These are phyloP conservation scores for Micrasema longulum DNA, from an alignment of 1,140 invertebrate species.

Conservation along the genomic window DNA sequence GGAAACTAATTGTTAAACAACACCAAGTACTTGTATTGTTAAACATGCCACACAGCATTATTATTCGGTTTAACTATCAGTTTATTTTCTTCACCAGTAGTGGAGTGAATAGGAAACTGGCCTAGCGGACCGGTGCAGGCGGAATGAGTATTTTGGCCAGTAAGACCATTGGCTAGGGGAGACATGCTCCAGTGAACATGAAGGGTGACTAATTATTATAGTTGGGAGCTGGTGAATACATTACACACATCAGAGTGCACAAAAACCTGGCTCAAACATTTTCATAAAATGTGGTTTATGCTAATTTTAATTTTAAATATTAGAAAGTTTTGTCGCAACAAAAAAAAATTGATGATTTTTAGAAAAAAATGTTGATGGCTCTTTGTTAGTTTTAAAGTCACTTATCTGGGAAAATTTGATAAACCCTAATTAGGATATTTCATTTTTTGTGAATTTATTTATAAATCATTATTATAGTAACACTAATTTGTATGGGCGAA, in stretches of 20 bases:
- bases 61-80: slow-evolving; percentile 1
- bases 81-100: slow-evolving; percentile 1
- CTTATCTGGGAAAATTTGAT: no score
- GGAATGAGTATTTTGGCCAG: slow-evolving; percentile 51
- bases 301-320: no score
- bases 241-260: slow-evolving; percentile 56
- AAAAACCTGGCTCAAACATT: background rate
- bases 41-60: background rate
- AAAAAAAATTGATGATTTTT: no score
- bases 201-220: slow-evolving; percentile 69
- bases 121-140: slow-evolving; percentile 36
- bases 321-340: no score
- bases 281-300: no score
- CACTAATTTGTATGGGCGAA: no score
- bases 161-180: slow-evolving; percentile 58
- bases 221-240: slow-evolving; percentile 63
- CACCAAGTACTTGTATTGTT: slow-evolving; percentile 24
- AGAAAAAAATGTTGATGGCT: no score
- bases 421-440: no score
- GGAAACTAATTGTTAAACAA: slow-evolving; percentile 22
- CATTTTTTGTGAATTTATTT: no score
- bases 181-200: slow-evolving; percentile 67
- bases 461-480: no score
- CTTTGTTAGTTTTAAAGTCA: no score
- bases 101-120: slow-evolving; percentile 14